Conservation (phyloP, 2,113 vertebrate species). For the Poecilia latipinna region DNA sequence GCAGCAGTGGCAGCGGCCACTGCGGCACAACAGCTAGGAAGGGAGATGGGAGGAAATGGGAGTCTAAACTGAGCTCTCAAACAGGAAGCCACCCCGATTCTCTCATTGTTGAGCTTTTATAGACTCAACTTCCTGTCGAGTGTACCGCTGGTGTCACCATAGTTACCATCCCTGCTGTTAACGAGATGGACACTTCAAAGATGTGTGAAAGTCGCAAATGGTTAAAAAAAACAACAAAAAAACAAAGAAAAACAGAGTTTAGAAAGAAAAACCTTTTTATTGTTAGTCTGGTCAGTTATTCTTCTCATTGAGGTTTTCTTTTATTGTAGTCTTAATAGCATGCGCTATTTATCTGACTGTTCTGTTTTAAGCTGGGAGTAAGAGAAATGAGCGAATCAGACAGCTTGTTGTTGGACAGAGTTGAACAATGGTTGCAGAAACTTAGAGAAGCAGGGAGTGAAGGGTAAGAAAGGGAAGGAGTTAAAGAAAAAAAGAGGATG, state of each 20-base stretch:
- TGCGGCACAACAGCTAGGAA: constrained; percentile 32
- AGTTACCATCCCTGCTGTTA: constrained; percentile 59
- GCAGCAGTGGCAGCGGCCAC: constrained; percentile 50
- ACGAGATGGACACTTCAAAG: constrained; percentile 53
- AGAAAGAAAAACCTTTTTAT: not conserved
- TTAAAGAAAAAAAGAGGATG: constrained; percentile 76
- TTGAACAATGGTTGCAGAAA: constrained; percentile 18
- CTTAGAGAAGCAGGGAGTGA: constrained; percentile 13
- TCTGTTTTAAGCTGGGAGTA: not conserved
- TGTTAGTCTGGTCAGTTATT: not conserved
- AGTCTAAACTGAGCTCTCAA: constrained; percentile 76
- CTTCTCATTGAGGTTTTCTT: not conserved
- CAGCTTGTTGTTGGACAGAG: constrained; percentile 29
- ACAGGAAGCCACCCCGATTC: constrained; percentile 76
- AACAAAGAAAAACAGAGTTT: not conserved
- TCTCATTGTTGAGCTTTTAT: constrained; percentile 81
- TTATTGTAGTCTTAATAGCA: not conserved
- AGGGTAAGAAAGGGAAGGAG: constrained; percentile 61
- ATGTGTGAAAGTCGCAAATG: constrained; percentile 11
- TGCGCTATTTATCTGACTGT: not conserved
- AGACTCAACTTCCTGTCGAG: constrained; percentile 74
- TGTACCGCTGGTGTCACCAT: constrained; percentile 51
- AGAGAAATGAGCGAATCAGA: constrained; percentile 26
- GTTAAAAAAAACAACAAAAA: constrained; percentile 4
- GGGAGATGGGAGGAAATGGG: constrained; percentile 65